Evolutionary conservation across 2,113 vertebrate genomes (phyloP), one percentile per base, ranked within the genome.

Genomic region (Onychostruthus taczanowskii): DNA sequence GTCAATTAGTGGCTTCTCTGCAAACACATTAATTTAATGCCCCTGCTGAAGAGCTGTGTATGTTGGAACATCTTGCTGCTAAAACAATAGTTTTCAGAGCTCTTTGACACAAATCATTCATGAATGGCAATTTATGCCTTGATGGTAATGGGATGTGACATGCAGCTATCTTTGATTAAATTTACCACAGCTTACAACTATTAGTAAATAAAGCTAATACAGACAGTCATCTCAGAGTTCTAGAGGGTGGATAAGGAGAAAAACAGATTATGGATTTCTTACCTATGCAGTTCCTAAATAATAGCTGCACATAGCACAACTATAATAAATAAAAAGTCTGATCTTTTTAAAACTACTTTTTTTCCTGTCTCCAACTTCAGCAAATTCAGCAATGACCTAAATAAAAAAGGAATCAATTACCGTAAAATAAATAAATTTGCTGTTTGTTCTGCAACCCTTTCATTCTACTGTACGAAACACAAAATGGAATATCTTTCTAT

Each of bases 21-120:
- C 91, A 97, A 96, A 97, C 93, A 89, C 90, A 68, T 96, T 97
- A 95, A 97, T 96, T 95, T 97, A 93, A 94, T 97, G 92, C 86
- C 95, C 93, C 89, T 44, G 58, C 74, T 77, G 87, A 95, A 96
- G 80, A 63, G 52, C 81, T 87, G 85, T 18, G 70, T 35, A 2
- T 59, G 1, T 56, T 79, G 90, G 86, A 95, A 84, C 67, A 68
- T 88, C 66, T 94, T 94, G 81, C 78, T 96, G 90, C 80, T 95
- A 90, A 95, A 97, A 76, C 93, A 73, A 67, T 31, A 14, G 68
- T 79, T 70, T 96, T 84, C 73, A 33, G 77, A 76, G 52, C 87
- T 63, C 63, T 94, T 82, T 75, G 90, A 96, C 96, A 94, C 94
- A 95, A 94, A 96, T 91, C 82, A 86, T 76, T 97, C 84, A 80